These are phyloP conservation scores for Drosophila stalkeri DNA, from an alignment of 2,888 invertebrate genomes.

Conservation along the genomic window DNA sequence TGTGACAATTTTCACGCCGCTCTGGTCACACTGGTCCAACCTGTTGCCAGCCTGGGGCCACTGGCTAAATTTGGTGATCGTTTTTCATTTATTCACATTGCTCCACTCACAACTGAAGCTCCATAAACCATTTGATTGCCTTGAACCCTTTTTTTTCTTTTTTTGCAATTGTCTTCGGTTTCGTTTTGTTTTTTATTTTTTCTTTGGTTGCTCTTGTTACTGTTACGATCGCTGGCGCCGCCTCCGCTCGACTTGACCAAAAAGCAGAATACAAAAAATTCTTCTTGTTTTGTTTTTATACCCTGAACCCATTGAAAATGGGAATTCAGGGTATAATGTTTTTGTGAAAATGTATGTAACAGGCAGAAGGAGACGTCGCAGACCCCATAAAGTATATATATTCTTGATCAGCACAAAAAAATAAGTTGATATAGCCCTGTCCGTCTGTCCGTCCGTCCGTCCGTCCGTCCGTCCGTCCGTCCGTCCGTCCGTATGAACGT, in stretches of 20 bases:
- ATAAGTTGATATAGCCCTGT: no score
- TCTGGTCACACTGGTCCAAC: slow-evolving; percentile 14
- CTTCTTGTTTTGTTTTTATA: no score
- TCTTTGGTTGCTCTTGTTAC: slow-evolving; percentile 43
- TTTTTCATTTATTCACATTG: slow-evolving; percentile 1
- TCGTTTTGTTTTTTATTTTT: neutral
- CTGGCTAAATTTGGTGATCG: neutral
- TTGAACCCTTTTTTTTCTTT: slow-evolving; percentile 4
- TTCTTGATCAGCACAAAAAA: no score
- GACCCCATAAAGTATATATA: no score
- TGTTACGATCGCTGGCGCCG: slow-evolving; percentile 57
- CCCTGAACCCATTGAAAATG: no score
- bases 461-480: no score
- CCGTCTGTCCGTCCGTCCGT: no score
- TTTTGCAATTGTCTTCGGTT: slow-evolving; percentile 24
- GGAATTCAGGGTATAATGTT: no score
- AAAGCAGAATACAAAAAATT: neutral
- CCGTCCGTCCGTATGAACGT: no score
- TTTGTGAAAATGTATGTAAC: no score
- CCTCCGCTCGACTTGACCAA: slow-evolving; percentile 29
- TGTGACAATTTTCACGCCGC: slow-evolving; percentile 15
- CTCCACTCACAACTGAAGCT: neutral
- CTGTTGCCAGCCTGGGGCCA: neutral
- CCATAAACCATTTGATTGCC: slow-evolving; percentile 12
- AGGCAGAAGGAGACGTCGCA: no score